These are phyloP conservation scores for Ephestia elutella DNA, from an alignment of 1,140 invertebrate genomes.

Conservation along the genomic window DNA sequence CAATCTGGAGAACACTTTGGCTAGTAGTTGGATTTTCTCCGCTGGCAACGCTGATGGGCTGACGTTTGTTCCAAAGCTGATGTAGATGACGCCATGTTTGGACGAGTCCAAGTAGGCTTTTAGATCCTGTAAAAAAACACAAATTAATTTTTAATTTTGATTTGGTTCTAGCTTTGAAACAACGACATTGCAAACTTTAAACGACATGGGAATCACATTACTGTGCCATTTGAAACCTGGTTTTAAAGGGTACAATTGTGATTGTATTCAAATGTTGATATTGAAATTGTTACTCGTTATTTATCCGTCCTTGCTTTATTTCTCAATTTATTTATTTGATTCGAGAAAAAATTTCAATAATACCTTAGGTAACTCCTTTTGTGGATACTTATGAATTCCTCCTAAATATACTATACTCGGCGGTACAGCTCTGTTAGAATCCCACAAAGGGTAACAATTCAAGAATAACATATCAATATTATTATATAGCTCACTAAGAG, in stretches of 20 bases:
- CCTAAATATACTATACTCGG: constrained; percentile 61
- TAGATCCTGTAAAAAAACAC: constrained; percentile 30
- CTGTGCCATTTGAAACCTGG: too few species aligned
- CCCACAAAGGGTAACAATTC: constrained; percentile 62
- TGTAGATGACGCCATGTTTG: constrained; percentile 56
- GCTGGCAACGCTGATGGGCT: constrained; percentile 53
- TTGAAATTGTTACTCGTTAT: too few species aligned
- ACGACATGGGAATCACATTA: too few species aligned
- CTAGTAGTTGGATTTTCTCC: constrained; percentile 55
- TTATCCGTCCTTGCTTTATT: too few species aligned
- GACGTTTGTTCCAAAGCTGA: constrained; percentile 75
- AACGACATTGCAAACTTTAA: too few species aligned
- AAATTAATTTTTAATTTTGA: too few species aligned
- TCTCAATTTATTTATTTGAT: too few species aligned
- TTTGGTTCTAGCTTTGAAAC: too few species aligned
- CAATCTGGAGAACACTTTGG: constrained; percentile 57
- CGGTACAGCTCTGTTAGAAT: constrained; percentile 51
- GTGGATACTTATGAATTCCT: constrained; percentile 52
- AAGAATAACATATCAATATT: constrained; percentile 72
- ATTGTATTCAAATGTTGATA: too few species aligned
- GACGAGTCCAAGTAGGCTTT: constrained; percentile 33
- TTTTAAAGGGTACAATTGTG: too few species aligned
- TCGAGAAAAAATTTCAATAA: too few species aligned
- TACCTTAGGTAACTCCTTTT: constrained; percentile 38
- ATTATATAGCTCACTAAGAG: constrained; percentile 49